phyloP scores from a whole-genome alignment of 2,113 vertebrate species.

The Gambusia holbrooki region DNA sequence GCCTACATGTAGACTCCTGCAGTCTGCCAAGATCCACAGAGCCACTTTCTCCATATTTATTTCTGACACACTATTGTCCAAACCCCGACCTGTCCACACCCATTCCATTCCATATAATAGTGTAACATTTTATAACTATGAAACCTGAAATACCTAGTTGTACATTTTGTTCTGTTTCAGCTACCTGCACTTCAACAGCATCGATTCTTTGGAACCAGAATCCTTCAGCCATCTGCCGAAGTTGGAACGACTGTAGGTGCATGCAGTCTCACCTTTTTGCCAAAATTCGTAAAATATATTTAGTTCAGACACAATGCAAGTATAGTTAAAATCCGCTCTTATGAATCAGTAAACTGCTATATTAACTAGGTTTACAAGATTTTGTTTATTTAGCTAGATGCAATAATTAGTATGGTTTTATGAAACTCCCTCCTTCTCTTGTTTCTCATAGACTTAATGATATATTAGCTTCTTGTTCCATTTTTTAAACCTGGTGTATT shows the following conservation, averaged over 20 bases:
- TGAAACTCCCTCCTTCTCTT: background rate
- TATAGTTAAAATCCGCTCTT: background rate
- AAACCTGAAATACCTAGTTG: constrained; percentile 37
- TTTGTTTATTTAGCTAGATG: background rate
- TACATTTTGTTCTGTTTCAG: constrained; percentile 75
- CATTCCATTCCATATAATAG: background rate
- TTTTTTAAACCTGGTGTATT: constrained; percentile 26
- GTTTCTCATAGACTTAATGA: constrained; percentile 1
- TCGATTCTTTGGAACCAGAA: constrained; percentile 94
- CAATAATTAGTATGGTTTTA: background rate
- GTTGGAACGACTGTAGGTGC: constrained; percentile 96
- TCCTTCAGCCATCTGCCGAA: constrained; percentile 94
- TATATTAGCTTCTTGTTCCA: constrained; percentile 53
- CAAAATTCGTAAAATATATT: background rate
- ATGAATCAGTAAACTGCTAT: background rate
- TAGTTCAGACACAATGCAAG: background rate
- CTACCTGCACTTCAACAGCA: constrained; percentile 99
- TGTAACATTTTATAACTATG: constrained; percentile 13
- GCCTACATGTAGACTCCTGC: background rate
- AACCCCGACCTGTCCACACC: background rate
- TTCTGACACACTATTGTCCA: background rate
- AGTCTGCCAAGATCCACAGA: constrained; percentile 3
- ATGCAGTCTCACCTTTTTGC: background rate
- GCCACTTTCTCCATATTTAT: background rate
- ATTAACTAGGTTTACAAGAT: background rate